Evolutionary conservation across 2,888 invertebrate species (phyloP).

Genomic region (Erebia epiphron): DNA sequence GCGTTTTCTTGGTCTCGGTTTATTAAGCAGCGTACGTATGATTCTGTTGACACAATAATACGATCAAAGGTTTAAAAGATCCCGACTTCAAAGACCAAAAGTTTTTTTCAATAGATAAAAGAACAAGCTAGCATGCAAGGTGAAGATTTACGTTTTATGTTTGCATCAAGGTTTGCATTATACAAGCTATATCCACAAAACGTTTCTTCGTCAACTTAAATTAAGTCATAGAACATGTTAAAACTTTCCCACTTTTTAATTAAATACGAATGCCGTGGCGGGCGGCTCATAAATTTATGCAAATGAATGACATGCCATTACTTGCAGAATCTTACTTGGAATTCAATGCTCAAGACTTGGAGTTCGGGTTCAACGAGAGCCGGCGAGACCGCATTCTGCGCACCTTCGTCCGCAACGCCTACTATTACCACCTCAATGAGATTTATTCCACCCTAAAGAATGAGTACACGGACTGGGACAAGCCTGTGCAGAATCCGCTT

Average conservation of each 20-base stretch:
- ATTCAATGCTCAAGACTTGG: constrained; percentile 91
- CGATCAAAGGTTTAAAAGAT: not conserved
- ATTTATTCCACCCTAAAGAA: constrained; percentile 96
- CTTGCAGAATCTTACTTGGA: constrained; percentile 90
- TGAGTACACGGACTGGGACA: constrained; percentile 98
- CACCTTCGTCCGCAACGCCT: constrained; percentile 96
- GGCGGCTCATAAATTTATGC: constrained; percentile 57
- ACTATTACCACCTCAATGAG: constrained; percentile 97
- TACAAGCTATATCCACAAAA: not conserved
- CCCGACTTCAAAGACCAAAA: not conserved
- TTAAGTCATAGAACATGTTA: constrained; percentile 14
- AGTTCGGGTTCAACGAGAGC: constrained; percentile 96
- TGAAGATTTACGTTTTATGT: no score
- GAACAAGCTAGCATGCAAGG: no score
- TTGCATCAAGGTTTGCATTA: not conserved
- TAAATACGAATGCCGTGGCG: constrained; percentile 47
- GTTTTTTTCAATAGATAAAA: not conserved
- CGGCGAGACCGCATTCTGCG: constrained; percentile 92
- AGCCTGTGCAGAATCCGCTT: constrained; percentile 92
- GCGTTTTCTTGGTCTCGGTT: not conserved
- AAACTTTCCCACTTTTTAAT: constrained; percentile 43
- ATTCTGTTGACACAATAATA: not conserved
- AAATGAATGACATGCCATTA: constrained; percentile 63
- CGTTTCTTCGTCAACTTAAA: constrained; percentile 1
- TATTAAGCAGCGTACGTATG: not conserved